Evolutionary conservation across 2,113 vertebrate genomes (phyloP).

Genomic region (Scopus umbretta): DNA sequence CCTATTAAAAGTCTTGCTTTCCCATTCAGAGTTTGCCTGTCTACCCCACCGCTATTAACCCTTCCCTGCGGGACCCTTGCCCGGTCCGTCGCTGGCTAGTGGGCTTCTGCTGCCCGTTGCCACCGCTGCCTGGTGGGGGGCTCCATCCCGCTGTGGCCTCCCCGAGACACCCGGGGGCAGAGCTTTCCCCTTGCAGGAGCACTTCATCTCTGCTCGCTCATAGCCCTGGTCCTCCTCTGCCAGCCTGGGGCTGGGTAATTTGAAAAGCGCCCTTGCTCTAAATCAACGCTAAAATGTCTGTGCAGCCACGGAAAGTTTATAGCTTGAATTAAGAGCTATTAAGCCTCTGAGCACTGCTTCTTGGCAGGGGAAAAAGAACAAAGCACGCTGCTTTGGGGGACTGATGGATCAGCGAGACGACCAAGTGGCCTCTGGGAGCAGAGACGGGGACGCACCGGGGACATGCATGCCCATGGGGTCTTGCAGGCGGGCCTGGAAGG

Average conservation of each 20-base stretch:
- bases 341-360: not conserved
- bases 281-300: not conserved
- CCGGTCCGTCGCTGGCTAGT: fast-evolving
- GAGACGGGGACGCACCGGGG: fast-evolving
- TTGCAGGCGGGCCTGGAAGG: not conserved
- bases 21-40: not conserved
- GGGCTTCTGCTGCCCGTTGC: not conserved
- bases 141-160: no score
- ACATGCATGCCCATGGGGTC: not conserved
- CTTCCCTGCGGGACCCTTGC: fast-evolving
- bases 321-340: not conserved
- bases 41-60: not conserved
- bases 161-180: not conserved
- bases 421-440: not conserved
- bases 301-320: not conserved
- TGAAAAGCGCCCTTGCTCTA: not conserved
- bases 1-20: not conserved
- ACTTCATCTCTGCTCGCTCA: not conserved
- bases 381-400: not conserved
- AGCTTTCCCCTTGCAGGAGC: not conserved
- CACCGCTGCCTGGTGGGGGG: not conserved
- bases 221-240: not conserved
- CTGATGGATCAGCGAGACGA: fast-evolving
- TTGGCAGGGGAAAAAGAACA: not conserved
- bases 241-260: not conserved